Conservation (phyloP, 1,140 invertebrate species). For the Bombus ignitus region DNA sequence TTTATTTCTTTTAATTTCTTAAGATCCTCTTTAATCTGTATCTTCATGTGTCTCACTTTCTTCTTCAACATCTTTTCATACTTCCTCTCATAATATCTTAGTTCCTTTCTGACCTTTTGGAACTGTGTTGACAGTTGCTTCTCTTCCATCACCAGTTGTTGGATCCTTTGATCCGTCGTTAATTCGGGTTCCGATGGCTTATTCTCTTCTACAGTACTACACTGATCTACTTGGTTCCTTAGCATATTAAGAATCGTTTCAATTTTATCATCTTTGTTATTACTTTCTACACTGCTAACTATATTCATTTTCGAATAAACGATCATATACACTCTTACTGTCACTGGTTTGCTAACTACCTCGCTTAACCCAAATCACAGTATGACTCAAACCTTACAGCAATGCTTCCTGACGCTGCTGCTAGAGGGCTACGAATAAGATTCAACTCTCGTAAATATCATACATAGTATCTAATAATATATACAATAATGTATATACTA, state of each 20-base stretch:
- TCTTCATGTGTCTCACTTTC: neutral
- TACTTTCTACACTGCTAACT: fast-evolving
- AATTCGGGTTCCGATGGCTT: neutral
- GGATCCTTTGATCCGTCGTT: neutral
- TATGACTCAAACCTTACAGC: neutral
- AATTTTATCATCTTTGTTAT: neutral
- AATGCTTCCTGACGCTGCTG: neutral
- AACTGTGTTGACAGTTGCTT: neutral
- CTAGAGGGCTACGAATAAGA: neutral
- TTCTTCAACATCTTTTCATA: neutral
- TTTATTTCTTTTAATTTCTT: neutral
- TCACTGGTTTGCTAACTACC: neutral
- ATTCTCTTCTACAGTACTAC: too few relatives aligned
- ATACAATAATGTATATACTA: too few relatives aligned
- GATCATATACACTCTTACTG: neutral
- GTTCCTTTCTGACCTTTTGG: neutral
- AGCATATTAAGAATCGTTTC: neutral
- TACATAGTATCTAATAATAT: too few relatives aligned
- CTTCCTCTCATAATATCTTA: neutral
- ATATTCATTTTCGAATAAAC: neutral
- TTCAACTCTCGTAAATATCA: too few relatives aligned
- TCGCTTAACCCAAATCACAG: too few relatives aligned
- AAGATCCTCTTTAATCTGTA: neutral
- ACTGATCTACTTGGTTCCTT: neutral
- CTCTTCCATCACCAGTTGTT: neutral